Evolutionary conservation across 2,888 invertebrate species (phyloP).

Genomic region (Syrista parreyssii): DNA sequence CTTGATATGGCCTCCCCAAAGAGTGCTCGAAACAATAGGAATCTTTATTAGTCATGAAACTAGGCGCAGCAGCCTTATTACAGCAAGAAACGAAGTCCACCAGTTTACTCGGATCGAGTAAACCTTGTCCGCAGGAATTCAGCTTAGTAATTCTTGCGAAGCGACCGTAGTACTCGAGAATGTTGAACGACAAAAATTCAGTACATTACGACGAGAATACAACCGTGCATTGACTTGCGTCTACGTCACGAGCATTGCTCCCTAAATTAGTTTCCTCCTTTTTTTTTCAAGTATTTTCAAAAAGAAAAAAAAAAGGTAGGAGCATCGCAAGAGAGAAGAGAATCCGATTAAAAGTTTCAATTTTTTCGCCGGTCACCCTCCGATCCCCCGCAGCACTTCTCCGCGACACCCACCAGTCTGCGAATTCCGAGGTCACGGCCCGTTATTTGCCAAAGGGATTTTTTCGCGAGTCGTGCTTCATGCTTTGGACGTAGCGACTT

Average conservation of each 20-base stretch:
- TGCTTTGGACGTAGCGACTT: constrained; percentile 28
- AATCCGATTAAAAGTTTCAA: constrained; percentile 36
- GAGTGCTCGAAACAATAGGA: constrained; percentile 32
- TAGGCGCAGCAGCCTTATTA: constrained; percentile 18
- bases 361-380: constrained; percentile 33
- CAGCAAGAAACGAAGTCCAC: not conserved
- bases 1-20: constrained; percentile 1
- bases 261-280: too few relatives aligned
- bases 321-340: not conserved
- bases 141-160: not conserved
- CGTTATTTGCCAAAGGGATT: constrained; percentile 61
- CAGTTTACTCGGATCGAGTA: not conserved
- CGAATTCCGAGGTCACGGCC: constrained; percentile 53
- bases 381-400: constrained; percentile 30
- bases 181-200: not conserved
- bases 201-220: not conserved
- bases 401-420: constrained; percentile 49
- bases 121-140: not conserved
- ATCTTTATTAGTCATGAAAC: constrained; percentile 47
- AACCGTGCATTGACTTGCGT: not conserved
- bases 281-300: too few relatives aligned
- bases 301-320: not conserved
- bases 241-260: not conserved
- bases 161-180: not conserved
- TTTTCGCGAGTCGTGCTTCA: constrained; percentile 50